Base-by-base conservation (phyloP, 2,888 invertebrate genomes). In the Acleris literana region DNA sequence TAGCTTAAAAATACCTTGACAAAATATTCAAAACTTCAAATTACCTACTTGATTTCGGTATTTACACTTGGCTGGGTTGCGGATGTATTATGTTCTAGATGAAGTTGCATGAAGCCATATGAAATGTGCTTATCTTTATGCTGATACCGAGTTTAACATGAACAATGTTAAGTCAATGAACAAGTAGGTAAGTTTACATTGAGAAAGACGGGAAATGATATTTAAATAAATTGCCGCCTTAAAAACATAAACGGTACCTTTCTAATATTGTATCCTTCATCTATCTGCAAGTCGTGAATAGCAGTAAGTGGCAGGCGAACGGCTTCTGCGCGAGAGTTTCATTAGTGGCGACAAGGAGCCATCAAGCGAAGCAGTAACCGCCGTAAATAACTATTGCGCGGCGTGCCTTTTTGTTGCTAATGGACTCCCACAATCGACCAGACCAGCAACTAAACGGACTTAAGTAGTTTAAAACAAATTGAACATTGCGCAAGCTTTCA, bases 311-410 rank as follows among this genome's bases (percentile, higher is more conserved):
- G 46, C 48, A 49, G 70, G 70, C 68, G 59, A 71, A 65, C 68
- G 52, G 75, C 77, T 78, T 70, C 75, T 74, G 74, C 75, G 64
- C 48, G 69, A 70, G 69, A 70, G 71, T 79, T 76, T 80, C 73
- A 77, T 83, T 84, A 78, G 77, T 70, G 77, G 72, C 74, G 79
- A 82, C 81, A 83, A 74, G 77, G 65, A 77, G 71, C 75, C 75
- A 79, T 84, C 81, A 77, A 69, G 63, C 64, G 65, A 73, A 69
- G 63, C 73, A 74, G 72, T 74, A 76, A 52, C 67, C 66, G 74
- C 76, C 79, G 76, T 83, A 85, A 85, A 82, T 81, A 75, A 78
- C 61, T 54, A 55, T 18, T 63, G 63, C 68, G 72, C 68, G 68
- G 74, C 74, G 72, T 74, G 75, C 74, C 72, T 70, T 72, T 76